phyloP scores from a whole-genome alignment of 2,113 vertebrate species.

The rabbit (Oryctolagus cuniculus) region mOryCun1.1 NC_091441.1:68416001-68416500 shows the following conservation, averaged over 20 bases:
- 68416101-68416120: background rate
- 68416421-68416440: conserved; percentile 17
- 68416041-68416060: no score
- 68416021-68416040: background rate
- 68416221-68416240: background rate
- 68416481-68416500: conserved; percentile 47
- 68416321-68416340: background rate
- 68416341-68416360: conserved; percentile 20
- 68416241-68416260: accelerated
- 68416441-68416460: conserved; percentile 60
- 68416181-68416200: background rate
- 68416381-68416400: conserved; percentile 53
- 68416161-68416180: background rate
- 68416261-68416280: background rate
- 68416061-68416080: background rate
- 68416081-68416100: background rate
- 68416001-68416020: background rate
- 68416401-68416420: conserved; percentile 39
- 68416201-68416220: background rate
- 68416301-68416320: background rate
- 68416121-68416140: background rate
- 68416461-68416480: conserved; percentile 57
- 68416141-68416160: background rate
- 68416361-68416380: conserved; percentile 60
- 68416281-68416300: accelerated